Evolutionary conservation across 2,113 vertebrate genomes (phyloP), one percentile per base, ranked within the genome.

Genomic region (Bos javanicus): DNA sequence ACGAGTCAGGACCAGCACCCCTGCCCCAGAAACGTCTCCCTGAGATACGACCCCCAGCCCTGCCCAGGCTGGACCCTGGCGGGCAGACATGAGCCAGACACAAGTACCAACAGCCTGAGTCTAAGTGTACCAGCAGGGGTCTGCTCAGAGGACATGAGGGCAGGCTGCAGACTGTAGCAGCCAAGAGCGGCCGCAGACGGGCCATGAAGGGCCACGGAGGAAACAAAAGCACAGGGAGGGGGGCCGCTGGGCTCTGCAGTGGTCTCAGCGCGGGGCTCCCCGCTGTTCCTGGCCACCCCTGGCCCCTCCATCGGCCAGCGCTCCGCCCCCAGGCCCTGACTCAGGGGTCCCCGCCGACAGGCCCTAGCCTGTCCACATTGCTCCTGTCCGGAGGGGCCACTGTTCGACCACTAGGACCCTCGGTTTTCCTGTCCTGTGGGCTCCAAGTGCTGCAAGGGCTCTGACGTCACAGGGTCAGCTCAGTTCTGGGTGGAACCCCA

Each of bases 391-490:
- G n/a, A 0, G 4, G 28, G n/a, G 81, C 1, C 48, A 1, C 56
- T 36, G 1, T 2, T 1, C 5, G 15, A 48, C 62, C 15, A 33
- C 23, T 11, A 11, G 0, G 3, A 25, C 26, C 30, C 81, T 52
- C 15, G 0, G 12, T 13, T 10, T 15, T 28, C 48, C 28, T 21
- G 9, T 14, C 33, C 6, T 5, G 62, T 10, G 4, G 2, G 76
- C 43, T 25, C 78, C 30, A 7, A 33, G 17, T 12, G 19, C 59
- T 9, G 23, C 5, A 12, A 39, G n/a, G 50, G 46, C 71, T 4
- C 7, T 2, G 67, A 17, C 1, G 5, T 6, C 46, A n/a, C 0
- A 2, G 2, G 1, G 7, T 30, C 16, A 11, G 39, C 4, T 33
- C n/a, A 7, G 59, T 6, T 43, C 52, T 4, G 9, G 3, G 60